Percentiles rank a stretch among this genome's conserved stretches.
Conservation (phyloP, 2,888 invertebrate species). For the Watsonalla binaria region DNA sequence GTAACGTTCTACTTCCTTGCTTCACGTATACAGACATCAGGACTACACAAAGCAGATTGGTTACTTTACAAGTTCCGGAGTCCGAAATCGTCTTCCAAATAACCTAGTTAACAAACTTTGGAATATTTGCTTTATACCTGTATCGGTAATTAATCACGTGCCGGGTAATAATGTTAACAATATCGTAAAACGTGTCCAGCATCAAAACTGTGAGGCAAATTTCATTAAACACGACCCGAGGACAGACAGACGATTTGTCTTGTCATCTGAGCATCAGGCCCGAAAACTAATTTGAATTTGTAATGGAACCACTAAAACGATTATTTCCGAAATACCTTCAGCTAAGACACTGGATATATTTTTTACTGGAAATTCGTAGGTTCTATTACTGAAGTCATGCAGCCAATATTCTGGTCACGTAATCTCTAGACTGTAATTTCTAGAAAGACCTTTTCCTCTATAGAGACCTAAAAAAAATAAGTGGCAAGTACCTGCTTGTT, state of each 20-base stretch:
- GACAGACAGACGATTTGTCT: constrained; percentile 60
- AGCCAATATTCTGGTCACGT: constrained; percentile 1
- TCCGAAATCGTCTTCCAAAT: neutral
- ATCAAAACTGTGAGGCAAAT: constrained; percentile 50
- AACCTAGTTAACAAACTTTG: neutral
- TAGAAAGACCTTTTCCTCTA: neutral
- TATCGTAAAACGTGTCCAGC: constrained; percentile 50
- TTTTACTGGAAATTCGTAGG: neutral
- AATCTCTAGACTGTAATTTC: neutral
- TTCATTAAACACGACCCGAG: constrained; percentile 49
- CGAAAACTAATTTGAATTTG: constrained; percentile 62
- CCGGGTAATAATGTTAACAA: constrained; percentile 23
- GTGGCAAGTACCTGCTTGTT: neutral
- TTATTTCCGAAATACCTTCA: constrained; percentile 14
- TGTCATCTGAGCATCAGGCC: constrained; percentile 53
- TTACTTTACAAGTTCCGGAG: neutral
- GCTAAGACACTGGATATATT: neutral
- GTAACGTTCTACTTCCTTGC: neutral
- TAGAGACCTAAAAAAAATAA: neutral
- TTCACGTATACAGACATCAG: neutral
- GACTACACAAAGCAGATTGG: constrained; percentile 2
- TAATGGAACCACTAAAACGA: constrained; percentile 46
- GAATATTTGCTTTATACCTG: constrained; percentile 13
- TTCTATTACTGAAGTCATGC: neutral
- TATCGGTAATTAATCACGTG: constrained; percentile 25